Evolutionary conservation across 2,888 invertebrate genomes (phyloP).

Genomic region (Coelopa pilipes): DNA sequence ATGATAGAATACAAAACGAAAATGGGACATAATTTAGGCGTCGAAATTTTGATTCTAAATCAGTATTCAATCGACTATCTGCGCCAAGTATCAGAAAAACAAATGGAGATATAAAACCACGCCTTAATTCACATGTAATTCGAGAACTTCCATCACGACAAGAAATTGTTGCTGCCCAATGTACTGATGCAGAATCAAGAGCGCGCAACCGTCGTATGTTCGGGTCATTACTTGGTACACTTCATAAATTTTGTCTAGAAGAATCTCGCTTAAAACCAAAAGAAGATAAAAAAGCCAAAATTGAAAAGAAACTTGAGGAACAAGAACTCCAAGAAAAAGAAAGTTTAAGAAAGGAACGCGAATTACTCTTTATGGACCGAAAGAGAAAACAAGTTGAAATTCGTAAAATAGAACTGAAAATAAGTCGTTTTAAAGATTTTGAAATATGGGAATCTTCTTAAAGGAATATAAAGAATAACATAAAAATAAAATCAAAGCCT

Average conservation of each 20-base stretch:
- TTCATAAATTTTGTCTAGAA: slow-evolving; percentile 95
- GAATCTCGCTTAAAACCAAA: slow-evolving; percentile 89
- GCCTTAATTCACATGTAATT: slow-evolving; percentile 83
- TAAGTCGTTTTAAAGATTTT: slow-evolving; percentile 87
- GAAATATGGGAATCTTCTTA: slow-evolving; percentile 88
- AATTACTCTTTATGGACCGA: slow-evolving; percentile 84
- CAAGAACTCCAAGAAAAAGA: slow-evolving; percentile 89
- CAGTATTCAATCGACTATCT: slow-evolving; percentile 59
- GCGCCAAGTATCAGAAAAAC: slow-evolving; percentile 50
- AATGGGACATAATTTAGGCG: slow-evolving; percentile 51
- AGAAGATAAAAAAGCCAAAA: slow-evolving; percentile 80
- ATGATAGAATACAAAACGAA: slow-evolving; percentile 31
- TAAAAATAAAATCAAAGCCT: slow-evolving; percentile 88
- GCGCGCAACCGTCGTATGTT: slow-evolving; percentile 94
- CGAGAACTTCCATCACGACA: slow-evolving; percentile 87
- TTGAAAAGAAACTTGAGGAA: slow-evolving; percentile 94
- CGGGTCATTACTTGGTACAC: slow-evolving; percentile 91
- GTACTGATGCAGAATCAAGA: slow-evolving; percentile 81
- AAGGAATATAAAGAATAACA: slow-evolving; percentile 81
- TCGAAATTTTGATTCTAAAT: slow-evolving; percentile 55
- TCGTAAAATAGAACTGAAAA: slow-evolving; percentile 87
- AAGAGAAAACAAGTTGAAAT: slow-evolving; percentile 91
- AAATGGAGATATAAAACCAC: slow-evolving; percentile 67
- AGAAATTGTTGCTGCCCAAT: slow-evolving; percentile 84
- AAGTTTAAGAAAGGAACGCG: slow-evolving; percentile 82